Evolutionary conservation across 2,888 invertebrate genomes (phyloP), one percentile per base, ranked within the genome.

Genomic region (Gerosis bhagava): DNA sequence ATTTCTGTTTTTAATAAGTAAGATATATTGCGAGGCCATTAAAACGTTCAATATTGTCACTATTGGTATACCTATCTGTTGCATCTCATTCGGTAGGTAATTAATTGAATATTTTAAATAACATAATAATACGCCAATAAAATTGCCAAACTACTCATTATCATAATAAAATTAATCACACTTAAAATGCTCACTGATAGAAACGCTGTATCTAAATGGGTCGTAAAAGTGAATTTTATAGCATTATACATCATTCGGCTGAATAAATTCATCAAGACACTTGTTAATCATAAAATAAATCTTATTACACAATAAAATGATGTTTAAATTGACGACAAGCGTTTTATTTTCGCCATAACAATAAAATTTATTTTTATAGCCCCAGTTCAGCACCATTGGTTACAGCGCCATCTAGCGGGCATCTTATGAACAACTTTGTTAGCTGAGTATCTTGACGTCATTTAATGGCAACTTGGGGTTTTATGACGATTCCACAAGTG

Each of bases 271-370:
- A 88, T 87, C 87, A 86, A 83, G 84, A 83, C 82, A 82, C 83
- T 88, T 87, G 83, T 88, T 86, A 88, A 86, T 86, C 86, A 73
- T 88, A 87, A 88, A 88, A 87, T 88, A 88, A 88, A 88, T 86
- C 88, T 87, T 87, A 88, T 84, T 84, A 80, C 83, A 77, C 76
- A 81, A 76, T 87, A 78, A 87, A 87, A 84, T 87, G 75, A 84
- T 83, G 84, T 88, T 87, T 83, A 87, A 88, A 88, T 87, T 86
- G 88, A 87, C 81, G 87, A 86, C 87, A 86, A 86, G 84, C 86
- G 87, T 88, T 88, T 88, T 88, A 88, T 88, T 87, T 86, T 86
- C 83, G 77, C 83, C 86, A 88, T 88, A 88, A 88, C 87, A 88
- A 88, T 88, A 88, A 88, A 87, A 86, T 88, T 88, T 83, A 84